Evolutionary conservation across 1,140 invertebrate genomes (phyloP).

Genomic region (Theocolax elegans): DNA sequence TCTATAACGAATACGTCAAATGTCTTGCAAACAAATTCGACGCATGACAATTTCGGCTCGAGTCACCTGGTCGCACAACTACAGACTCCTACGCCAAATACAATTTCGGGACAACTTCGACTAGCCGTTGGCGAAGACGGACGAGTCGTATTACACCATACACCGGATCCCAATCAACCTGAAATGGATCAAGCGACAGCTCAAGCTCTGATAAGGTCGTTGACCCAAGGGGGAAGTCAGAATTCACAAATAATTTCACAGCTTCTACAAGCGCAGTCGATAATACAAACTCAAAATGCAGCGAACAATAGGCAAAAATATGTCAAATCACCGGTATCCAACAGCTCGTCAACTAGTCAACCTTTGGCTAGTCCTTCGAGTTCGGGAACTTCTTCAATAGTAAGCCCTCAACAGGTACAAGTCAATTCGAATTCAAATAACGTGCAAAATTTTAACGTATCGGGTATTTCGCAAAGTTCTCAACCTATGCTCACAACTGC

Average conservation of each 20-base stretch:
- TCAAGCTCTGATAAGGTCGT: conserved; percentile 61
- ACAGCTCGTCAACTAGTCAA: conserved; percentile 20
- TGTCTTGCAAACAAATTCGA: conserved; percentile 43
- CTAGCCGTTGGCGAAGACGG: conserved; percentile 68
- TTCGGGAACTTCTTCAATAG: conserved; percentile 39
- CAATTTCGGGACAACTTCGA: conserved; percentile 64
- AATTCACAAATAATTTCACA: conserved; percentile 65
- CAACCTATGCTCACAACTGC: conserved; percentile 9
- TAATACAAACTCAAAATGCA: conserved; percentile 48
- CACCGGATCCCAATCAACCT: conserved; percentile 63
- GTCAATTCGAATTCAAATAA: conserved; percentile 36
- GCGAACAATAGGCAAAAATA: conserved; percentile 52
- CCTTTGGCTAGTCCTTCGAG: conserved; percentile 45
- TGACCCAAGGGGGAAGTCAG: conserved; percentile 60
- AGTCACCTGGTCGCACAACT: conserved; percentile 63
- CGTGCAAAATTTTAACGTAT: conserved; percentile 33
- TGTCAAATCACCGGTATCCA: conserved; percentile 53
- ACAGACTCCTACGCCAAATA: conserved; percentile 64
- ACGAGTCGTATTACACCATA: conserved; percentile 66
- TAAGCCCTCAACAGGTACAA: conserved; percentile 30
- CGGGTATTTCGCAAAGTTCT: conserved; percentile 28
- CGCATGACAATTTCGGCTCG: conserved; percentile 50
- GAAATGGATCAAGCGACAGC: conserved; percentile 63
- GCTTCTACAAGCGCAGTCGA: conserved; percentile 56
- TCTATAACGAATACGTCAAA: conserved; percentile 54